Evolutionary conservation across 2,797 vertebrate species (phyloP).

Genomic region (Pseudopleuronectes americanus): DNA sequence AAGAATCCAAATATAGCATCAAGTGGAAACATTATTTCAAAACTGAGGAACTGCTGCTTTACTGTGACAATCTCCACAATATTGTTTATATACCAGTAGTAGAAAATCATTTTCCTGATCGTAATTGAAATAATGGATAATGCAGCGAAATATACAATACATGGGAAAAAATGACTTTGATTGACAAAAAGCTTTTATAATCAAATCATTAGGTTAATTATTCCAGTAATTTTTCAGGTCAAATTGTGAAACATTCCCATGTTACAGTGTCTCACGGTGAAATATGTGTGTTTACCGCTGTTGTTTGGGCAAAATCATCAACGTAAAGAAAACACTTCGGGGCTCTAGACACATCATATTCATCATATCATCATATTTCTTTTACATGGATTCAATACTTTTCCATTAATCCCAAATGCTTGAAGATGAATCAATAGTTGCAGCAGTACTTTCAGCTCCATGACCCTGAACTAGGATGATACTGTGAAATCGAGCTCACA

Average conservation of each 20-base stretch:
- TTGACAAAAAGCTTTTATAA: not conserved
- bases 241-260: not conserved
- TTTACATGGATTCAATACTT: no score
- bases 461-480: not conserved
- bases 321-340: no score
- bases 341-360: no score
- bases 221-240: not conserved
- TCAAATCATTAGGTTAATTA: not conserved
- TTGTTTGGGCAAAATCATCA: no score
- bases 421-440: not conserved
- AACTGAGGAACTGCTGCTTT: not conserved
- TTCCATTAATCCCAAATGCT: no score
- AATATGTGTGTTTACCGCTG: not conserved
- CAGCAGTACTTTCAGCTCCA: not conserved
- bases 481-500: no score
- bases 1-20: not conserved
- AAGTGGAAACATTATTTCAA: not conserved
- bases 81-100: no score
- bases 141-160: not conserved
- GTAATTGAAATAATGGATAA: not conserved
- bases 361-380: no score
- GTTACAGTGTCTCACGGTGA: not conserved
- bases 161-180: not conserved
- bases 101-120: no score
- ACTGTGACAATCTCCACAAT: no score